Percentiles rank a stretch among this genome's conserved stretches.
These are phyloP conservation scores for Cassiopea xamachana DNA, from an alignment of 30 jellyfish, hydroid and myxozoan genomes.

Conservation along the genomic window DNA sequence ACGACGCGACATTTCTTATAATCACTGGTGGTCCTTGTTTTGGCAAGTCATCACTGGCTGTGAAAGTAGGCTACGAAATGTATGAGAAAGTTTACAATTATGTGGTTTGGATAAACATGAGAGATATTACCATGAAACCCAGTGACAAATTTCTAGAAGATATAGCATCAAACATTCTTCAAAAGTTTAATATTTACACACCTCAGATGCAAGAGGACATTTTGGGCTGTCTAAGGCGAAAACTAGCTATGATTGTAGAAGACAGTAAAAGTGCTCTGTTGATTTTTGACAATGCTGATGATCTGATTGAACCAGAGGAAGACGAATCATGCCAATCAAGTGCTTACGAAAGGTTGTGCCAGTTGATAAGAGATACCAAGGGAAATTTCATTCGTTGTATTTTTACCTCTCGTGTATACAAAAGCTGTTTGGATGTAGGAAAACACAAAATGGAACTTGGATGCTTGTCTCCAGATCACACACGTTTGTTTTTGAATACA, in stretches of 20 bases:
- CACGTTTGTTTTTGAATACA: background rate
- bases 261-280: slow-evolving; percentile 3
- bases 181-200: slow-evolving; percentile 20
- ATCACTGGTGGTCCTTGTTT: slow-evolving; percentile 40
- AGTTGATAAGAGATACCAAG: background rate
- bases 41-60: slow-evolving; percentile 35
- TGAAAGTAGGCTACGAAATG: slow-evolving; percentile 6
- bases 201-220: slow-evolving; percentile 24
- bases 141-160: background rate
- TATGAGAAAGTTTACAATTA: slow-evolving; percentile 1
- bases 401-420: background rate
- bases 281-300: slow-evolving; percentile 37
- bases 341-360: background rate
- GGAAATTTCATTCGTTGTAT: background rate
- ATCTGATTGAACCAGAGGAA: background rate
- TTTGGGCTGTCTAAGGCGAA: background rate
- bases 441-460: background rate
- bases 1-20: background rate
- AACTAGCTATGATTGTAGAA: background rate
- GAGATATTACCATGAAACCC: background rate
- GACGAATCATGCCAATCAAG: background rate
- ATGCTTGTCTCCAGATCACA: no score
- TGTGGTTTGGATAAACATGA: slow-evolving; percentile 23
- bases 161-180: slow-evolving; percentile 11
- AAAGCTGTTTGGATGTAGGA: background rate